These are phyloP conservation scores for Megalops atlanticus DNA, from an alignment of 2,113 vertebrate species.

Conservation along the genomic window DNA sequence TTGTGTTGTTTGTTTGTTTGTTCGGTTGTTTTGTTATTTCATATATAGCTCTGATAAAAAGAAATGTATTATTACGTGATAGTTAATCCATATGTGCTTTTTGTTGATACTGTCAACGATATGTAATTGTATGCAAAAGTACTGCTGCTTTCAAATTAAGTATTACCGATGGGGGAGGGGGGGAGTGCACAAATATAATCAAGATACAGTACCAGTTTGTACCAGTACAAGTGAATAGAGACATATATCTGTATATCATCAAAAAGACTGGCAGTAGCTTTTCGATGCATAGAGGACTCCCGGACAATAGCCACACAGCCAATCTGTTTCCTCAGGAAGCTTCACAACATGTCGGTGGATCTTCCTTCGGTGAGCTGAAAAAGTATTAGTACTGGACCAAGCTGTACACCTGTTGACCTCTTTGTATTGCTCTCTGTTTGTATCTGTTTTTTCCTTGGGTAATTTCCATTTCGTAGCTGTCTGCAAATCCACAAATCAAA, in stretches of 20 bases:
- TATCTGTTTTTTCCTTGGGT: not conserved
- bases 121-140: constrained; percentile 67
- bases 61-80: constrained; percentile 50
- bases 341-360: not conserved
- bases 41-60: constrained; percentile 61
- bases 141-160: constrained; percentile 68
- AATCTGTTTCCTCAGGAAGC: constrained; percentile 25
- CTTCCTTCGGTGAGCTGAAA: constrained; percentile 20
- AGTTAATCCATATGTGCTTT: constrained; percentile 34
- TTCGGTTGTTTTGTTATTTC: constrained; percentile 37
- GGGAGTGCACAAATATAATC: constrained; percentile 49
- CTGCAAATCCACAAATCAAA: constrained; percentile 62
- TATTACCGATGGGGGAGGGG: constrained; percentile 50
- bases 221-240: constrained; percentile 17
- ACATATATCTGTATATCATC: constrained; percentile 13
- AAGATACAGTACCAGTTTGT: constrained; percentile 41
- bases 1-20: too few species aligned
- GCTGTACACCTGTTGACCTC: not conserved
- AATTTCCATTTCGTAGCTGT: not conserved
- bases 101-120: constrained; percentile 63
- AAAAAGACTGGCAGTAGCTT: constrained; percentile 5
- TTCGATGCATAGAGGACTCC: constrained; percentile 20
- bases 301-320: constrained; percentile 27
- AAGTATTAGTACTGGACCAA: constrained; percentile 28
- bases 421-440: not conserved